Evolutionary conservation across 1,140 invertebrate genomes (phyloP).

Genomic region (Metaphire vulgaris): DNA sequence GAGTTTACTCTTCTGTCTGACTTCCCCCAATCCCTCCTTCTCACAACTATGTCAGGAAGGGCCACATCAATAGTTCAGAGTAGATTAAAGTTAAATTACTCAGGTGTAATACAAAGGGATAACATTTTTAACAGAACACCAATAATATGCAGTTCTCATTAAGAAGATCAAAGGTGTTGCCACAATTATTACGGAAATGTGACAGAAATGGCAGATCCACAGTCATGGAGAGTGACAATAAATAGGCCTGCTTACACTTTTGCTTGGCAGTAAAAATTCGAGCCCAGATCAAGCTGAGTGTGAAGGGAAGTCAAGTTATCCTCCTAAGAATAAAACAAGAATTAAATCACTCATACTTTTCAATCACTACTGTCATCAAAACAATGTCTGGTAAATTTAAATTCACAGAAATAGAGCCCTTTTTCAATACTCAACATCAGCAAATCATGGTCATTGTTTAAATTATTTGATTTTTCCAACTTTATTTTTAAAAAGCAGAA

Average conservation of each 20-base stretch:
- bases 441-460: not conserved
- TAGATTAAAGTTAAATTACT: not conserved
- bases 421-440: not conserved
- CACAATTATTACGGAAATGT: not conserved
- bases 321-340: too few species aligned
- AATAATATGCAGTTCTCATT: not conserved
- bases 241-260: conserved; percentile 42
- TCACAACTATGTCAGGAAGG: not conserved
- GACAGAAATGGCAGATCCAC: not conserved
- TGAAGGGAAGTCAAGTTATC: conserved; percentile 62
- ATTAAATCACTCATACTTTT: too few species aligned
- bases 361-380: too few species aligned
- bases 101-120: not conserved
- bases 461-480: not conserved
- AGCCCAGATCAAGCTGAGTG: conserved; percentile 70
- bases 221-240: not conserved
- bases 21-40: not conserved
- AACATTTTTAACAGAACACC: not conserved
- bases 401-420: not conserved
- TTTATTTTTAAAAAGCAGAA: not conserved
- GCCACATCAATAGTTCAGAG: too few species aligned
- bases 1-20: not conserved
- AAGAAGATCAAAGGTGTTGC: not conserved
- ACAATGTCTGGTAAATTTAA: conserved; percentile 14
- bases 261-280: conserved; percentile 60